Conservation (phyloP, 2,113 vertebrate genomes). For the Chaetodon trifascialis region DNA sequence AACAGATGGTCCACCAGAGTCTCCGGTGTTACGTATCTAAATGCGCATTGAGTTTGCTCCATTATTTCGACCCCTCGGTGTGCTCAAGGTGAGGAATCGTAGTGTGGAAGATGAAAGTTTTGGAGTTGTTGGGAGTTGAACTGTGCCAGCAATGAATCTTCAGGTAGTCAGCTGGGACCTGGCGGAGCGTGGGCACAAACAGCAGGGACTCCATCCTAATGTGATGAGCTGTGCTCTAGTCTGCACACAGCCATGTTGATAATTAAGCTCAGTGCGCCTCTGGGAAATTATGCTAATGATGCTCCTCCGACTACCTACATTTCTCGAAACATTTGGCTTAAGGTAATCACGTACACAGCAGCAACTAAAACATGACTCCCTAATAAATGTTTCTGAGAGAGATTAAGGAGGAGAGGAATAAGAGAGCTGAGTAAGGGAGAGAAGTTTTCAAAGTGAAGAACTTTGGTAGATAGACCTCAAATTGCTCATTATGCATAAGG, state of each 20-base stretch:
- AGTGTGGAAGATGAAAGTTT: slow-evolving; percentile 59
- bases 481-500: neutral
- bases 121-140: slow-evolving; percentile 51
- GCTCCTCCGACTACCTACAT: slow-evolving; percentile 61
- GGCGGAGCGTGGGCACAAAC: slow-evolving; percentile 56
- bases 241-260: slow-evolving; percentile 77
- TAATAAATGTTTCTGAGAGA: slow-evolving; percentile 27
- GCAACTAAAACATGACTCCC: slow-evolving; percentile 5
- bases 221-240: slow-evolving; percentile 73
- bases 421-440: neutral
- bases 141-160: slow-evolving; percentile 62
- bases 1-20: slow-evolving; percentile 27
- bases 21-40: neutral
- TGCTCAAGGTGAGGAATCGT: slow-evolving; percentile 38
- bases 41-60: neutral
- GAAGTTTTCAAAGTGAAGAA: neutral
- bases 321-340: slow-evolving; percentile 61
- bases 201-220: slow-evolving; percentile 77
- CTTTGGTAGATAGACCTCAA: neutral
- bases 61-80: slow-evolving; percentile 11
- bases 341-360: slow-evolving; percentile 55
- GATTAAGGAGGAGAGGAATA: slow-evolving; percentile 3
- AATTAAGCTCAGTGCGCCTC: slow-evolving; percentile 78
- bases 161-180: slow-evolving; percentile 71
- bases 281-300: slow-evolving; percentile 83